phyloP scores from a whole-genome alignment of 2,888 invertebrate genomes.

The Polydrusus cervinus region DNA sequence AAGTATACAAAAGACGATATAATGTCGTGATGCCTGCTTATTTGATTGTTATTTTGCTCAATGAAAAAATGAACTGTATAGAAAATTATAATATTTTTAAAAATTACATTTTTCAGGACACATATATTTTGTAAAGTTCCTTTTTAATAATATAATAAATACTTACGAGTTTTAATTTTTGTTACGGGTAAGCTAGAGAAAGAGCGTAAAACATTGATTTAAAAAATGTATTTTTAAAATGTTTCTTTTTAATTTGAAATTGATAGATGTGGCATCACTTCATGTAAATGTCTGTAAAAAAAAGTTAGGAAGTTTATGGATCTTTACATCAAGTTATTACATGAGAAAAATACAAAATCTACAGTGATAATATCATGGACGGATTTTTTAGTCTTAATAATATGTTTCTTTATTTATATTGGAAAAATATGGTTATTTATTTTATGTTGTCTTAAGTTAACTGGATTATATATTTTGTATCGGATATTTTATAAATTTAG shows the following conservation, averaged over 20 bases:
- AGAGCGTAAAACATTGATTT: no score
- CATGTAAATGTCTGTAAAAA: neutral
- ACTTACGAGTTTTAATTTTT: no score
- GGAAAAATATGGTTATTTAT: slow-evolving; percentile 32
- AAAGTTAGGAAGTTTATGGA: slow-evolving; percentile 21
- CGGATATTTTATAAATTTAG: neutral
- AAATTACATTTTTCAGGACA: no score
- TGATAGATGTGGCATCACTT: neutral
- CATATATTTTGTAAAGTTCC: no score
- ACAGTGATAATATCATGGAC: slow-evolving; percentile 36
- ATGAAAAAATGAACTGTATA: no score
- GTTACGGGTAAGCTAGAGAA: no score
- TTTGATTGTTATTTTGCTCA: no score
- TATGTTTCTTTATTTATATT: slow-evolving; percentile 31
- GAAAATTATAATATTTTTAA: no score
- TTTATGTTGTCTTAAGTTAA: slow-evolving; percentile 21
- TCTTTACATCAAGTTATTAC: slow-evolving; percentile 13
- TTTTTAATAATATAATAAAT: no score
- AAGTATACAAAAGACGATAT: neutral
- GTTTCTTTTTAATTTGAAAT: neutral
- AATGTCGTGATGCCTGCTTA: neutral
- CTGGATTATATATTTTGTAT: slow-evolving; percentile 23
- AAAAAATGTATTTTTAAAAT: no score
- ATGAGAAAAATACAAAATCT: slow-evolving; percentile 36
- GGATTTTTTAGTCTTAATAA: slow-evolving; percentile 45